A percentile compares a stretch with the other conserved stretches of the same genome.
Conservation (phyloP, 2,797 vertebrate genomes). For the Paguma larvata region DNA sequence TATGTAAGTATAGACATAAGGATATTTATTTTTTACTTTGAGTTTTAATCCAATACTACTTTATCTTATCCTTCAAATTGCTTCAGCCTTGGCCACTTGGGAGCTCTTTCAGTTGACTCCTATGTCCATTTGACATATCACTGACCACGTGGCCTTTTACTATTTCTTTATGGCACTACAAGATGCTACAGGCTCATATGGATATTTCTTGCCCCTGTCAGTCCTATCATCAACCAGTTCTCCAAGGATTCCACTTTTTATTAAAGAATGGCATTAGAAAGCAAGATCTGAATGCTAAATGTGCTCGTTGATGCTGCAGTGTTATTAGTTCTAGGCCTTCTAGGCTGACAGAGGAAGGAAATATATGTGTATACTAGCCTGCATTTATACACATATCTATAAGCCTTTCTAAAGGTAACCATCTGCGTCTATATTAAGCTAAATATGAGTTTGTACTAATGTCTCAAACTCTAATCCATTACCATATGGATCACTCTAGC, state of each 20-base stretch:
- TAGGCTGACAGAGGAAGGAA: constrained; percentile 33
- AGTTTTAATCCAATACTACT: background rate
- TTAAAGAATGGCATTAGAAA: constrained; percentile 19
- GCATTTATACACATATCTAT: background rate
- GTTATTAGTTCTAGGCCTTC: constrained; percentile 37
- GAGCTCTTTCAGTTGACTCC: constrained; percentile 35
- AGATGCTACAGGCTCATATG: background rate
- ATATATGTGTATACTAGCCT: background rate
- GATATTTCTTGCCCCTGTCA: constrained; percentile 6
- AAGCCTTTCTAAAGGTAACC: constrained; percentile 13
- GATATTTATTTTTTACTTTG: constrained; percentile 46
- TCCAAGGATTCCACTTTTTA: background rate
- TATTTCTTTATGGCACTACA: constrained; percentile 25
- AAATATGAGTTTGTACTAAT: constrained; percentile 28
- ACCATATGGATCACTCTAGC: background rate
- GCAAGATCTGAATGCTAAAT: background rate
- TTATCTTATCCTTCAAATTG: constrained; percentile 34
- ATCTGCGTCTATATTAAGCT: constrained; percentile 10
- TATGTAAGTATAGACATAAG: background rate
- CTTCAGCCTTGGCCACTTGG: background rate
- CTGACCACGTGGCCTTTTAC: constrained; percentile 15
- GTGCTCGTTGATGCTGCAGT: background rate
- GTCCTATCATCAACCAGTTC: constrained; percentile 15
- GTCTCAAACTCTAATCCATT: constrained; percentile 8
- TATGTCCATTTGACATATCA: background rate